phyloP scores from a whole-genome alignment of 2,113 vertebrate genomes.

The Calyptommatus sinebrachiatus region DNA sequence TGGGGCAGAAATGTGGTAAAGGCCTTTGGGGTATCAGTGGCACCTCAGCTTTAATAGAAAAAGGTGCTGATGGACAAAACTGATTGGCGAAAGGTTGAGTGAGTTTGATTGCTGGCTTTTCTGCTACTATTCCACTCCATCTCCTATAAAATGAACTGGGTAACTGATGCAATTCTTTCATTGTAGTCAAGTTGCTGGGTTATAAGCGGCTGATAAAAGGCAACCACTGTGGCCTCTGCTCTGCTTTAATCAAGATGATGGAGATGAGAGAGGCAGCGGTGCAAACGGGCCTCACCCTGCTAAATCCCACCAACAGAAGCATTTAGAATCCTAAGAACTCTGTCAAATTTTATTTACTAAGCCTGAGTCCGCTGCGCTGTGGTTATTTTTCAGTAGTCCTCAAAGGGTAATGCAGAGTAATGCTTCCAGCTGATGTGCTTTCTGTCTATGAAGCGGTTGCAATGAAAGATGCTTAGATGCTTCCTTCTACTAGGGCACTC shows the following conservation, averaged over 20 bases:
- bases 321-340: not conserved
- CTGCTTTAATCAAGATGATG: constrained; percentile 3
- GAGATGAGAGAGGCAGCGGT: not conserved
- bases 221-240: not conserved
- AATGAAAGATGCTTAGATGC: not conserved
- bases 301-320: not conserved
- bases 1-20: not conserved
- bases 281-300: not conserved
- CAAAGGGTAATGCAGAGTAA: constrained; percentile 6
- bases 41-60: not conserved
- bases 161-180: constrained; percentile 25
- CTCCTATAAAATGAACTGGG: constrained; percentile 14
- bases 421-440: constrained; percentile 11
- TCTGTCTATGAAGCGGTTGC: not conserved
- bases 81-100: not conserved
- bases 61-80: not conserved
- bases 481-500: too few relatives aligned
- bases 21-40: not conserved
- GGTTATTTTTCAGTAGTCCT: constrained; percentile 15
- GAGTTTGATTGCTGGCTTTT: not conserved
- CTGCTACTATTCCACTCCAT: not conserved
- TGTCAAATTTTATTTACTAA: constrained; percentile 25
- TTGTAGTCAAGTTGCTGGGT: not conserved
- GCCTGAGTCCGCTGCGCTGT: not conserved
- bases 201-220: constrained; percentile 4